Percentiles rank a stretch among this genome's conserved stretches.
phyloP scores from a whole-genome alignment of 1,140 invertebrate genomes.

The Acyrthosiphon pisum region DNA sequence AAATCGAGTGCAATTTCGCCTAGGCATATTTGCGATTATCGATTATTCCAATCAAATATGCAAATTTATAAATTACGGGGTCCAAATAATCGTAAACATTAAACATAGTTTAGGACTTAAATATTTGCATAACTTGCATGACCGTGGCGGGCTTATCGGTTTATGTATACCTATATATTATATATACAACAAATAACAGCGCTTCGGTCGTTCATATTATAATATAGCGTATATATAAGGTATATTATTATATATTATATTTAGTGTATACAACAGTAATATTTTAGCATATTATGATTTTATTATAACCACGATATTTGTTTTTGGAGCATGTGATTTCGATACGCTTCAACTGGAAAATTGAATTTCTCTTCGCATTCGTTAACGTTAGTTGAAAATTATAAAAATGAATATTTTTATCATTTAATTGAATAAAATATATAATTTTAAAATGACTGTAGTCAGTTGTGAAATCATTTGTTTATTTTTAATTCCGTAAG shows the following conservation, averaged over 20 bases:
- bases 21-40: not conserved
- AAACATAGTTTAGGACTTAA: conserved; percentile 27
- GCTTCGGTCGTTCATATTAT: not conserved
- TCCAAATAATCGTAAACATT: conserved; percentile 32
- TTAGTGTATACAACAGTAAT: not conserved
- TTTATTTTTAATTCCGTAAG: conserved; percentile 19
- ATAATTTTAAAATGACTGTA: not conserved
- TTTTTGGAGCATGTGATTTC: not conserved
- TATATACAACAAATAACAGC: not conserved
- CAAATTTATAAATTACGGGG: conserved; percentile 18
- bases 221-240: not conserved
- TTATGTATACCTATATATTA: not conserved
- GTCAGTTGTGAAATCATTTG: not conserved
- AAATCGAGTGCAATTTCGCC: not conserved
- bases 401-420: not conserved
- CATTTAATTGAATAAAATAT: not conserved
- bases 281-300: conserved; percentile 32
- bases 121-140: conserved; percentile 20
- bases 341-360: not conserved
- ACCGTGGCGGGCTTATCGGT: not conserved
- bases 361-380: not conserved
- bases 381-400: not conserved
- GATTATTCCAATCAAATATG: conserved; percentile 48
- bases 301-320: not conserved
- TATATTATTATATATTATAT: too few species aligned